Evolutionary conservation across 2,797 vertebrate species (phyloP).

Genomic region (Alfaro cultratus): DNA sequence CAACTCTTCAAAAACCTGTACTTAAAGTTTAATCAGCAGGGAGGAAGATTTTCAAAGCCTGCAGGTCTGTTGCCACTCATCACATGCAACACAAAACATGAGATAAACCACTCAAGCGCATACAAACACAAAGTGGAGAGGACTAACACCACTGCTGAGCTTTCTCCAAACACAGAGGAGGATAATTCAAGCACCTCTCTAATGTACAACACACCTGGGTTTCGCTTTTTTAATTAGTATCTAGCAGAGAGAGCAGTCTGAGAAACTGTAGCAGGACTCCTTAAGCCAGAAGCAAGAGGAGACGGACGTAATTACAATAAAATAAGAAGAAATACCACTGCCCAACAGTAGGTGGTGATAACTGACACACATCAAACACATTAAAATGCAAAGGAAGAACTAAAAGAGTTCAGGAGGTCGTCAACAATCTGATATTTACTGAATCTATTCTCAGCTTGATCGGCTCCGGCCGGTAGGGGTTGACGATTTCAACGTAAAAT

Average conservation of each 20-base stretch:
- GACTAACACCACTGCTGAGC: background rate
- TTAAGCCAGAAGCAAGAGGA: background rate
- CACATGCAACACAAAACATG: constrained; percentile 11
- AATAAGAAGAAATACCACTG: background rate
- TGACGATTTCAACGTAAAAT: background rate
- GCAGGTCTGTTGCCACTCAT: constrained; percentile 10
- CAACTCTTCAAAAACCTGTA: constrained; percentile 1
- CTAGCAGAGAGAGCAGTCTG: background rate
- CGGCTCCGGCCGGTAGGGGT: background rate
- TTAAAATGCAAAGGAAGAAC: background rate
- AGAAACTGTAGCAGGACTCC: background rate
- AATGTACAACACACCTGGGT: background rate
- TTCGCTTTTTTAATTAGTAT: background rate
- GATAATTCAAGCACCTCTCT: constrained; percentile 26
- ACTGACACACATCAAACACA: background rate
- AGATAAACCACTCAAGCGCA: constrained; percentile 22
- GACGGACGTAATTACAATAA: background rate
- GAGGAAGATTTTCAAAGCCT: constrained; percentile 18
- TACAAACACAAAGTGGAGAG: constrained; percentile 5
- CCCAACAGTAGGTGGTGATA: background rate
- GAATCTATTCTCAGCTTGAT: background rate
- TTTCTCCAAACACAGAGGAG: constrained; percentile 10
- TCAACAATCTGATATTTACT: background rate
- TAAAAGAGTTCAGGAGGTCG: background rate
- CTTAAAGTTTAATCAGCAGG: constrained; percentile 8